Evolutionary conservation across 2,113 vertebrate genomes (phyloP).

Genomic region (Xiphorhynchus elegans): DNA sequence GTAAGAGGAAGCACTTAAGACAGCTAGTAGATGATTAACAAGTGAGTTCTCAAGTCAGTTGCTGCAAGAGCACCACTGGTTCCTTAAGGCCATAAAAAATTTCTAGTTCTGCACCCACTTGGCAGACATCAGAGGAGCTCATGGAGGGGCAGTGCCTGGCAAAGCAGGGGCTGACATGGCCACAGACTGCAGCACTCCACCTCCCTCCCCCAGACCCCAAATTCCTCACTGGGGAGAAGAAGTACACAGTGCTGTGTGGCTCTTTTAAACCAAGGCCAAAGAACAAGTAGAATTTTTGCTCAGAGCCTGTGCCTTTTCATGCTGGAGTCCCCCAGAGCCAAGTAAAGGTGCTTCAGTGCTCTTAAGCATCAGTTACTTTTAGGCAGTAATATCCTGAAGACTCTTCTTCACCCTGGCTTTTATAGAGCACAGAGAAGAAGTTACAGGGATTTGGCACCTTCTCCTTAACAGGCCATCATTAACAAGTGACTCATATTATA

Average conservation of each 20-base stretch:
- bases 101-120: not conserved
- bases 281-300: not conserved
- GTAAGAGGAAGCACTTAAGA: not conserved
- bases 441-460: not conserved
- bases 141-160: not conserved
- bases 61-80: not conserved
- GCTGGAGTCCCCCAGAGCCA: not conserved
- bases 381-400: not conserved
- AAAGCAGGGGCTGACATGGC: not conserved
- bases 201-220: not conserved
- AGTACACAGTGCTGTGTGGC: rapidly evolving
- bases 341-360: not conserved
- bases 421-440: not conserved
- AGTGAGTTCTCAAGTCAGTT: not conserved
- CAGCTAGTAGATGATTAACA: conserved; percentile 48
- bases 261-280: not conserved
- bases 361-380: not conserved
- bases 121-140: not conserved
- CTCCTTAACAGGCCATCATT: conserved; percentile 41
- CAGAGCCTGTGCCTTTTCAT: not conserved
- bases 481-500: conserved; percentile 60
- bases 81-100: not conserved
- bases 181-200: not conserved
- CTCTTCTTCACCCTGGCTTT: not conserved
- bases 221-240: not conserved